A percentile compares a stretch with the other conserved stretches of the same genome.
Conservation (phyloP, 2,797 vertebrate genomes). For the Sebastes kiyomatsui region DNA sequence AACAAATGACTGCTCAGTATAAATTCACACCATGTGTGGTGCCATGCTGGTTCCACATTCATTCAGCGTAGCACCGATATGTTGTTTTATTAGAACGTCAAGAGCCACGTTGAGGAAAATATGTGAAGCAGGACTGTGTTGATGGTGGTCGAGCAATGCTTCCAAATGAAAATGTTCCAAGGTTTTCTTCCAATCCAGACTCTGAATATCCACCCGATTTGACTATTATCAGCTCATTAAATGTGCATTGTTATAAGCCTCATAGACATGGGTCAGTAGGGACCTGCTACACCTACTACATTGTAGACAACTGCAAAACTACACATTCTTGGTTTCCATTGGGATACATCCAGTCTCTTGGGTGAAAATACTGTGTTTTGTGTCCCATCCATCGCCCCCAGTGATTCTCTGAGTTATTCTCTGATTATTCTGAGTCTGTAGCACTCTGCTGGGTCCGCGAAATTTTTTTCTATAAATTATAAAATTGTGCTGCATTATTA, state of each 20-base stretch:
- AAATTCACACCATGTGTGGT: neutral
- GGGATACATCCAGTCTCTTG: too few relatives aligned
- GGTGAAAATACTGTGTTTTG: too few relatives aligned
- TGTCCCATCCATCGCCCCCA: too few relatives aligned
- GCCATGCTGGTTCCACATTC: neutral
- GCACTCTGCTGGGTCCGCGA: too few relatives aligned
- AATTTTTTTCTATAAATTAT: too few relatives aligned
- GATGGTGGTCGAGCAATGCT: neutral
- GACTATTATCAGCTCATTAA: neutral
- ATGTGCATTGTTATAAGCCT: neutral
- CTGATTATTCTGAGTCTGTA: too few relatives aligned
- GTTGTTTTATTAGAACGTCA: neutral
- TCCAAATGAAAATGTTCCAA: constrained; percentile 6
- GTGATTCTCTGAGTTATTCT: too few relatives aligned
- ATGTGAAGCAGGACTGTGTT: neutral
- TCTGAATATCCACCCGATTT: neutral
- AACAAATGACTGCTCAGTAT: neutral
- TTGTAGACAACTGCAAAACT: too few relatives aligned
- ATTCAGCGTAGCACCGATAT: neutral
- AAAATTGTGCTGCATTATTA: too few relatives aligned
- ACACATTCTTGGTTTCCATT: too few relatives aligned
- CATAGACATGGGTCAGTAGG: neutral
- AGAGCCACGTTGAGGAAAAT: neutral
- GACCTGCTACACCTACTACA: too few relatives aligned
- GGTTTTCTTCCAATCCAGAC: neutral